phyloP scores from a whole-genome alignment of 1,140 invertebrate genomes.

The Drosophila sproati region DNA sequence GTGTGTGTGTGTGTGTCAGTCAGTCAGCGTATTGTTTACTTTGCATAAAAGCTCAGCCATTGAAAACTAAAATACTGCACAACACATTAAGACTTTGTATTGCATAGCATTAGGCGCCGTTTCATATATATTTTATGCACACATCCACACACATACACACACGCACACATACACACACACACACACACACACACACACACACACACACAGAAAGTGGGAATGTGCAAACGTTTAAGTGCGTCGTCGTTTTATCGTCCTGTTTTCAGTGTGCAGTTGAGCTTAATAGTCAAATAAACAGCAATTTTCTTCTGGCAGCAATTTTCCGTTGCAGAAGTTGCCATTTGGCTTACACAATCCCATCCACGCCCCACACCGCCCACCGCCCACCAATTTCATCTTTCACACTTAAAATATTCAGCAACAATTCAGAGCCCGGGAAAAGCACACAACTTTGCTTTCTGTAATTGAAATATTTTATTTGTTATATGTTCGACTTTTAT shows the following conservation, averaged over 20 bases:
- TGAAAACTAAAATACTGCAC: constrained; percentile 82
- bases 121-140: constrained; percentile 81
- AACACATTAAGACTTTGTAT: constrained; percentile 78
- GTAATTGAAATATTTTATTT: constrained; percentile 51
- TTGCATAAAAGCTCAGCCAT: constrained; percentile 80
- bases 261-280: constrained; percentile 68
- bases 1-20: constrained; percentile 13
- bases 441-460: constrained; percentile 30
- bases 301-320: constrained; percentile 65
- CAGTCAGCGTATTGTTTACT: constrained; percentile 58
- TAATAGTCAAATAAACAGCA: constrained; percentile 81
- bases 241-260: constrained; percentile 46
- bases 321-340: constrained; percentile 29
- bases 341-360: constrained; percentile 37
- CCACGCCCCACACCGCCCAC: constrained; percentile 1
- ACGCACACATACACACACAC: neutral
- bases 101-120: constrained; percentile 75
- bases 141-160: constrained; percentile 48
- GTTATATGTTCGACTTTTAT: constrained; percentile 19
- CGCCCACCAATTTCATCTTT: neutral
- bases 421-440: constrained; percentile 10
- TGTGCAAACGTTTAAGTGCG: constrained; percentile 34
- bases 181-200: neutral
- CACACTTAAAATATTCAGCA: neutral
- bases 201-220: constrained; percentile 5